Evolutionary conservation across 2,797 vertebrate genomes (phyloP).

Genomic region (Euthynnus affinis): DNA sequence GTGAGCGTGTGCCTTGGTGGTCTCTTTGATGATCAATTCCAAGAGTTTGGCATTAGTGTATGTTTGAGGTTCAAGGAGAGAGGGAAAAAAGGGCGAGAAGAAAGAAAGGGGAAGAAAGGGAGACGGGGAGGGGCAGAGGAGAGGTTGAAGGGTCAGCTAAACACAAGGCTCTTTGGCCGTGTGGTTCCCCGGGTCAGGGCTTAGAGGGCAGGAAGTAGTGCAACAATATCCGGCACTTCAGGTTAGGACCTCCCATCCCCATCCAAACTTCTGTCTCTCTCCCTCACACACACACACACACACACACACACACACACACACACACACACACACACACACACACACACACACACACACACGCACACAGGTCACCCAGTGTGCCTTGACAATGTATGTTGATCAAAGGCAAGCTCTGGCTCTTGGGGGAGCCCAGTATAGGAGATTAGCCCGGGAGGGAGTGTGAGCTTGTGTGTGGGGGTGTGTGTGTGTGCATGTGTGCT

Average conservation of each 20-base stretch:
- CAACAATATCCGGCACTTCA: conserved; percentile 84
- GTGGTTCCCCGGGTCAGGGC: conserved; percentile 75
- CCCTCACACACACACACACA: conserved; percentile 42
- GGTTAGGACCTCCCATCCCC: conserved; percentile 68
- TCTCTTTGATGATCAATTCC: conserved; percentile 79
- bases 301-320: conserved; percentile 61
- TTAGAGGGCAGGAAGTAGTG: conserved; percentile 84
- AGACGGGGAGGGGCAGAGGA: conserved; percentile 54
- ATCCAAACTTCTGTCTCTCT: conserved; percentile 41
- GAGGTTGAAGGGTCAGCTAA: conserved; percentile 79
- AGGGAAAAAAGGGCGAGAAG: conserved; percentile 54
- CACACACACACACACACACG: conserved; percentile 45
- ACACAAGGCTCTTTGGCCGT: conserved; percentile 81
- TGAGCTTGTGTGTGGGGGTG: conserved; percentile 22
- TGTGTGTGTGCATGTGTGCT: conserved; percentile 58
- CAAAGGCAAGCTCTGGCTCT: conserved; percentile 75
- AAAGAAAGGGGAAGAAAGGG: conserved; percentile 55
- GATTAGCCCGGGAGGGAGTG: conserved; percentile 65
- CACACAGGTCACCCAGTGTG: conserved; percentile 75
- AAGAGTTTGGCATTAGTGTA: conserved; percentile 72
- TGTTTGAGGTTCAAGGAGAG: conserved; percentile 80
- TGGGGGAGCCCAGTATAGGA: conserved; percentile 36
- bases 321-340: conserved; percentile 44
- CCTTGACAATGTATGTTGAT: conserved; percentile 82
- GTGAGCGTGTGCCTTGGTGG: conserved; percentile 61